Base-by-base conservation (phyloP, 2,113 vertebrate species). In the Eubucco bourcierii region DNA sequence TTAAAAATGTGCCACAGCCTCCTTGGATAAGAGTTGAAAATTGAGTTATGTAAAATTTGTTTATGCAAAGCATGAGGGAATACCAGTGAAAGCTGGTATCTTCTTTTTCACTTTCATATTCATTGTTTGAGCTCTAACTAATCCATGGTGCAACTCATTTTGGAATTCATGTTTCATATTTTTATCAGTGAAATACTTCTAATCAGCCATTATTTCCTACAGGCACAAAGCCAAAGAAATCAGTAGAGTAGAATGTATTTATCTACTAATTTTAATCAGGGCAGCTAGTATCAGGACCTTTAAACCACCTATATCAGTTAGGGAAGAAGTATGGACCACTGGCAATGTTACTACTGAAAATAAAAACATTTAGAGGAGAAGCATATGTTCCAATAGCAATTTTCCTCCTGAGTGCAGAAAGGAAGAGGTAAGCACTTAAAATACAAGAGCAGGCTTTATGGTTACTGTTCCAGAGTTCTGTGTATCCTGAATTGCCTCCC, bases 251-350 rank as follows among this genome's bases (percentile, higher is more conserved):
- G 28, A 73, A 83, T 47, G 6, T 11, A 53, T 63, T 83, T 73
- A 92, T 84, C 73, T 61, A n/a, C 80, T 92, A 25, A 87, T 91
- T 94, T 95, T 74, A 87, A 56, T 71, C 65, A 64, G 20, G 64
- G 27, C 56, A 77, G 47, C 12, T 82, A 92, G 87, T 80, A 50
- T 18, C 72, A 91, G 75, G 68, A 94, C 68, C 87, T 95, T 95
- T 95, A 91, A 94, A 74, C 63, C 79, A 91, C 83, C 87, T 94
- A 79, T 33, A 85, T 85, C 63, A 66, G 52, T 74, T 83, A 90
- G 85, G 6, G 28, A 71, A 84, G 76, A 93, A 44, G 25, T 47
- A 74, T 37, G 79, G 82, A 88, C 68, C 58, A 70, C 31, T 90
- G 76, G 19, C 6, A 5, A 74, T 74, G 17, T 77, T 91, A 87